Evolutionary conservation across 2,888 invertebrate species (phyloP).

Genomic region (Drosophila lacicola): DNA sequence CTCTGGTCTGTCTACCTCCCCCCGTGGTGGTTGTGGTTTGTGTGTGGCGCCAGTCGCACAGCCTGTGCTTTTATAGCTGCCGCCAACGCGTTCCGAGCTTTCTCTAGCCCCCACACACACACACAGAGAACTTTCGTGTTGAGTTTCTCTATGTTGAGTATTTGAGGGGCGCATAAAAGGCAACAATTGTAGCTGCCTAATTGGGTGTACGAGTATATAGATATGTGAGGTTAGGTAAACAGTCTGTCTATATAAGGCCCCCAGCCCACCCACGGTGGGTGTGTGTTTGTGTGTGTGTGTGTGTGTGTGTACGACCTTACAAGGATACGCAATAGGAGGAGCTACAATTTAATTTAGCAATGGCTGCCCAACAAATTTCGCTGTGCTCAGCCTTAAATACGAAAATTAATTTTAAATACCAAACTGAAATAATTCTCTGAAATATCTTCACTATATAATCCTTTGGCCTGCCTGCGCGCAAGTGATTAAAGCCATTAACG

Average conservation of each 20-base stretch:
- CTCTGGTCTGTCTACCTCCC: conserved; percentile 39
- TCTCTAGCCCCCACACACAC: conserved; percentile 25
- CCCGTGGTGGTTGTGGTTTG: conserved; percentile 65
- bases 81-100: conserved; percentile 49
- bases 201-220: conserved; percentile 68
- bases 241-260: conserved; percentile 32
- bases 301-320: conserved; percentile 58
- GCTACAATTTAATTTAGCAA: conserved; percentile 60
- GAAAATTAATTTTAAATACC: conserved; percentile 51
- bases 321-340: conserved; percentile 64
- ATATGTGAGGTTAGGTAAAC: conserved; percentile 60
- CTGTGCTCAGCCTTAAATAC: conserved; percentile 42
- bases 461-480: conserved; percentile 59
- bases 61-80: conserved; percentile 68
- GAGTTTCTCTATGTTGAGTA: conserved; percentile 62
- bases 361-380: conserved; percentile 56
- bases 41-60: conserved; percentile 69
- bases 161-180: conserved; percentile 30
- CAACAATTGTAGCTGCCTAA: conserved; percentile 78
- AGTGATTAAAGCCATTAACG: conserved; percentile 85
- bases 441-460: conserved; percentile 16
- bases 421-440: conserved; percentile 5
- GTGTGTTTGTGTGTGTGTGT: conserved; percentile 14
- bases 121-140: conserved; percentile 29
- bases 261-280: background rate